Conservation (phyloP, 2,797 vertebrate species). For the Psittacula derbiana region DNA sequence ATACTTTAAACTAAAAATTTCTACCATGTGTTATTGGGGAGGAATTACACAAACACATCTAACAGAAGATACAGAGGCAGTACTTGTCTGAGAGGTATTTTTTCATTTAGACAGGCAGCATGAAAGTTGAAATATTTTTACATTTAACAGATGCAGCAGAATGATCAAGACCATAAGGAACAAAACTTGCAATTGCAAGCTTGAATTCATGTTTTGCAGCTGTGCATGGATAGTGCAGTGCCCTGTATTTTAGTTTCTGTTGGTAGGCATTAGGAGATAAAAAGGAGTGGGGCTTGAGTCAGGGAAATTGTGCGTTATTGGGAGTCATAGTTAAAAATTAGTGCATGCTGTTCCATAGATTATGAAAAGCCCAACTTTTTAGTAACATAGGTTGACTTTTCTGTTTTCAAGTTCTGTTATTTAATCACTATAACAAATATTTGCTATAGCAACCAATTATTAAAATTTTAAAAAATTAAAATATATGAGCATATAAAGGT, state of each 20-base stretch:
- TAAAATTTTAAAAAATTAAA: background rate
- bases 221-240: background rate
- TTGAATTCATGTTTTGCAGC: background rate
- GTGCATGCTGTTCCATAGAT: background rate
- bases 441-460: background rate
- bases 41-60: background rate
- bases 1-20: background rate
- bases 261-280: background rate
- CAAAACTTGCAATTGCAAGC: background rate
- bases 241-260: background rate
- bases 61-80: background rate
- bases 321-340: background rate
- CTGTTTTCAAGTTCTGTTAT: background rate
- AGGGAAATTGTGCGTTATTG: background rate
- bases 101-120: background rate
- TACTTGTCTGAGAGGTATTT: background rate
- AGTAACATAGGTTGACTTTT: background rate
- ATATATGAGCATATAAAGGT: background rate
- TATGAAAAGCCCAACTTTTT: background rate
- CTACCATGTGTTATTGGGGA: background rate
- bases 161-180: background rate
- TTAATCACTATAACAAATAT: background rate
- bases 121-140: background rate
- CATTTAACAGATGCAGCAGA: background rate
- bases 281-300: background rate